These are phyloP conservation scores for Zapornia atra DNA, from an alignment of 2,113 vertebrate species.

Conservation along the genomic window DNA sequence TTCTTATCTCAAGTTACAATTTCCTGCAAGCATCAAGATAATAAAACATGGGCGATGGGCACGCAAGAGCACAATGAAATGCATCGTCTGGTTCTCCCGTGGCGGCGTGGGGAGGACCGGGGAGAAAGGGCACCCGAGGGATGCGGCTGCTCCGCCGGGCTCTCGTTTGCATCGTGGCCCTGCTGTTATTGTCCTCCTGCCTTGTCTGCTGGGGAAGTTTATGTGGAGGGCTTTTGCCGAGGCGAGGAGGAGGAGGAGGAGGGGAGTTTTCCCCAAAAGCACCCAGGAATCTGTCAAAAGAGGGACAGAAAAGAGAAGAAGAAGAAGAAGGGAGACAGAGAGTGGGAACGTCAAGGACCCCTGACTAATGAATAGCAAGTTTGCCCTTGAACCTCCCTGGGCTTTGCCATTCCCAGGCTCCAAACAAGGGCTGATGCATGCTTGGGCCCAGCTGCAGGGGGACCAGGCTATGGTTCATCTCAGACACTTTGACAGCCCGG, in stretches of 20 bases:
- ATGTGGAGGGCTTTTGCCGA: slow-evolving; percentile 62
- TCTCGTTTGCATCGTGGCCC: slow-evolving; percentile 67
- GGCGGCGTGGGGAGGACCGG: neutral
- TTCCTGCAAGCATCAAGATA: slow-evolving; percentile 70
- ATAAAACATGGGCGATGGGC: slow-evolving; percentile 35
- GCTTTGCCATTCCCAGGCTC: slow-evolving; percentile 92
- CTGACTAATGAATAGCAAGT: slow-evolving; percentile 93
- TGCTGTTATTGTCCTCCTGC: slow-evolving; percentile 72
- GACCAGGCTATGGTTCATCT: slow-evolving; percentile 84
- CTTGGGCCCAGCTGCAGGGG: slow-evolving; percentile 88
- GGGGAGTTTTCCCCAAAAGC: slow-evolving; percentile 72
- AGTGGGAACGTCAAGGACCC: slow-evolving; percentile 80
- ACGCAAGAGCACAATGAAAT: neutral
- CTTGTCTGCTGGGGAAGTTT: slow-evolving; percentile 72
- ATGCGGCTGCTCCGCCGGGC: neutral
- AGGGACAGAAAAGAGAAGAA: slow-evolving; percentile 70
- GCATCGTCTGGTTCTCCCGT: neutral
- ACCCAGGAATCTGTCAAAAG: slow-evolving; percentile 81
- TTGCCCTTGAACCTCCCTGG: slow-evolving; percentile 86
- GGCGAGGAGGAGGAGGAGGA: slow-evolving; percentile 62
- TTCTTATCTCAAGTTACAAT: slow-evolving; percentile 72
- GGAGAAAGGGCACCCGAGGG: slow-evolving; percentile 49
- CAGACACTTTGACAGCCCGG: slow-evolving; percentile 91
- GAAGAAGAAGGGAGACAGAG: slow-evolving; percentile 74
- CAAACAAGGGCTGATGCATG: slow-evolving; percentile 84